Base-by-base conservation (phyloP, 2,797 vertebrate species). In the Sebastes oblongus region DNA sequence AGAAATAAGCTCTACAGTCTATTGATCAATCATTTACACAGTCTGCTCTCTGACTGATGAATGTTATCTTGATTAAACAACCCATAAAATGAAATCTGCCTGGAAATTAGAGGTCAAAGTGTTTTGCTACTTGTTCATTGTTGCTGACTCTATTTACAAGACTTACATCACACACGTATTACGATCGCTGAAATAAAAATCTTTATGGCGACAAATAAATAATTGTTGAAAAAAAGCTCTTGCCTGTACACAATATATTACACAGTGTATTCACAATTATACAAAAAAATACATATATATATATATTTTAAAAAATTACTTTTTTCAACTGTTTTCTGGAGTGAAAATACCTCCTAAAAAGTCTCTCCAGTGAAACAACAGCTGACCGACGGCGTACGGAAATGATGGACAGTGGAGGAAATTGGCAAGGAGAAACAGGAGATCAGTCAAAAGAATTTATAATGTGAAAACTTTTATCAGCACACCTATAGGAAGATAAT, bases 181-280 rank as follows among this genome's bases (percentile, higher is more conserved):
- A 32, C 4, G 61, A 60, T 20, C 18, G 16, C 13, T 81, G 62
- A 72, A 81, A 79, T 62, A 64, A 86, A 83, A 83, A 88, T 81
- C n/a, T 20, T 68, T 36, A 77, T 30, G 72, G n/a, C 4, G 2
- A 81, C 81, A 88, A 93, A 94, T 94, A 94, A 93, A 93, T 93
- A 95, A 6, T 59, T 12, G 10, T 52, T 78, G 60, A 34, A 61
- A 85, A 75, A 82, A 85, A 86, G 14, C 46, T 60, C 13, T 66
- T 72, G 16, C 29, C 88, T 93, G 67, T 93, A 92, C 89, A 90
- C 20, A 76, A 81, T 89, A 92, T 85, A 78, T 92, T 88, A 88
- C 74, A 87, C 27, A 65, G 30, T 58, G 8, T 70, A 89, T 89
- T 89, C 78, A 91, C 86, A 88, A 72, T 75, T 58, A 34, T 90